A percentile compares a stretch with the other conserved stretches of the same genome.
These are phyloP conservation scores for Pelecanoides urinatrix DNA, from an alignment of 2,113 vertebrate genomes.

Conservation along the genomic window DNA sequence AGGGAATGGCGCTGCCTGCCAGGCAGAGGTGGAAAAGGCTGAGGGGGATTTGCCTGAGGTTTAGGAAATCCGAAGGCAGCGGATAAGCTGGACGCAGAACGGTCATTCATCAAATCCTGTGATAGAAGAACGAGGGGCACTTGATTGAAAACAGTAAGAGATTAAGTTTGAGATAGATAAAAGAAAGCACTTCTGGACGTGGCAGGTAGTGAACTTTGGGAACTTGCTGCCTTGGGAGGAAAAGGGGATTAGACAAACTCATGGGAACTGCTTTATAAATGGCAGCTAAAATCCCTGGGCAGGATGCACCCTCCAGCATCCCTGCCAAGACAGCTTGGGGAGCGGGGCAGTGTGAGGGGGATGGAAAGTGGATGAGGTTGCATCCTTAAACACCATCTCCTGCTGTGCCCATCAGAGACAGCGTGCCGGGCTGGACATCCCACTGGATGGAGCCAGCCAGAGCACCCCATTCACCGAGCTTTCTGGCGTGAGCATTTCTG, in stretches of 20 bases:
- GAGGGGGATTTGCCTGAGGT: not conserved
- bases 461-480: accelerated
- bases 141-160: not conserved
- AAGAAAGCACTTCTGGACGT: not conserved
- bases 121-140: not conserved
- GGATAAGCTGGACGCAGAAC: not conserved
- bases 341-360: accelerated
- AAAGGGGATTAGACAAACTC: constrained; percentile 17
- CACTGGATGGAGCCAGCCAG: not conserved
- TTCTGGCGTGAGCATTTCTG: not conserved
- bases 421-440: not conserved
- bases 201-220: constrained; percentile 15
- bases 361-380: not conserved
- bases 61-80: not conserved
- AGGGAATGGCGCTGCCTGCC: not conserved
- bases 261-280: not conserved
- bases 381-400: not conserved
- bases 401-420: accelerated
- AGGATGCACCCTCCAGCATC: not conserved
- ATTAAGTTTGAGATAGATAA: not conserved
- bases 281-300: not conserved
- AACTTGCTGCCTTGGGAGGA: not conserved
- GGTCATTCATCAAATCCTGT: not conserved
- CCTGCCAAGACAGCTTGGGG: not conserved
- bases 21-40: not conserved